Conservation (phyloP, 2,888 invertebrate species). For the Vesta saturnalis region DNA sequence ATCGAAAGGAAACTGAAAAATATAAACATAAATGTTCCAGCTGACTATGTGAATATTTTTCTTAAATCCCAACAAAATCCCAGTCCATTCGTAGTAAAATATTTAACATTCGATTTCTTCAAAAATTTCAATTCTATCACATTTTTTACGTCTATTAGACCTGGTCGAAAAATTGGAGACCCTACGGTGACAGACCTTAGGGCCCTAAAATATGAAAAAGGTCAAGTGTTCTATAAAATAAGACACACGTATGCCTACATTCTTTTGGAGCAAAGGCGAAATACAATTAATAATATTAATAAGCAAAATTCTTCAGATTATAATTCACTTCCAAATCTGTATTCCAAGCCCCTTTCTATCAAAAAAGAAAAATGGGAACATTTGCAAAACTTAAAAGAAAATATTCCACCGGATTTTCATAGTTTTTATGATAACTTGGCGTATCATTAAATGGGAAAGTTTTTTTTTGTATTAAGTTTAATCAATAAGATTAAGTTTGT, state of each 20-base stretch:
- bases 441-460: background rate
- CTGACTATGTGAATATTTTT: slow-evolving; percentile 40
- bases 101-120: slow-evolving; percentile 37
- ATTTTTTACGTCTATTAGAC: slow-evolving; percentile 19
- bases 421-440: too few relatives aligned
- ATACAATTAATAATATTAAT: background rate
- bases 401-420: background rate
- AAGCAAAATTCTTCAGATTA: slow-evolving; percentile 1
- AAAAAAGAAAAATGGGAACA: background rate
- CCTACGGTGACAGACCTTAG: slow-evolving; percentile 28
- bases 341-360: background rate
- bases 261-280: background rate
- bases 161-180: slow-evolving; percentile 24
- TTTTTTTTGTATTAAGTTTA: background rate
- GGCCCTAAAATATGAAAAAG: slow-evolving; percentile 17
- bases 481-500: too few relatives aligned
- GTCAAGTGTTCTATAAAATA: background rate
- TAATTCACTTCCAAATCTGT: background rate
- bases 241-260: background rate
- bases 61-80: slow-evolving; percentile 35
- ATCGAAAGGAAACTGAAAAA: slow-evolving; percentile 14
- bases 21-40: slow-evolving; percentile 35
- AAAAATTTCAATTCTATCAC: slow-evolving; percentile 12
- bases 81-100: slow-evolving; percentile 39
- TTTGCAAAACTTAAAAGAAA: background rate